Conservation (phyloP, 2,888 invertebrate species). For the Lordiphosa fenestrarum region DNA sequence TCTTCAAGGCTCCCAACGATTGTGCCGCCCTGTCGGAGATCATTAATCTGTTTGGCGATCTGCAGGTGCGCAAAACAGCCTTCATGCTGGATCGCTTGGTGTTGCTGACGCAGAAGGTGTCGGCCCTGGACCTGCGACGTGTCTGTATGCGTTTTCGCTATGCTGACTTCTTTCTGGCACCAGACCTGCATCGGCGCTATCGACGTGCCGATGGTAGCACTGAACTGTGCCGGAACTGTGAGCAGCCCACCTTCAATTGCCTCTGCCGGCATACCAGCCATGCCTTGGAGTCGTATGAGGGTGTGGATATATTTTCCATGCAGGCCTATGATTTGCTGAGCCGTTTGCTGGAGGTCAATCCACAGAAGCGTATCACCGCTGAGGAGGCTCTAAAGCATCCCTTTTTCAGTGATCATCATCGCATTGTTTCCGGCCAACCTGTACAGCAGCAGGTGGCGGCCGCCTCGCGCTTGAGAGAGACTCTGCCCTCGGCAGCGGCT, state of each 20-base stretch:
- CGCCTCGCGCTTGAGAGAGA: constrained; percentile 25
- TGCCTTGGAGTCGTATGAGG: constrained; percentile 62
- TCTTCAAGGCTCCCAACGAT: constrained; percentile 91
- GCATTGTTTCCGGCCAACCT: constrained; percentile 36
- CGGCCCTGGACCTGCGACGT: constrained; percentile 81
- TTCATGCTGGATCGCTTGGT: constrained; percentile 83
- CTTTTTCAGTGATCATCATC: constrained; percentile 82
- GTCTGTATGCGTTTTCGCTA: constrained; percentile 80
- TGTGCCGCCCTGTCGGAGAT: constrained; percentile 90
- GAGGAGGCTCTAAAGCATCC: constrained; percentile 88
- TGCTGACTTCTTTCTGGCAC: constrained; percentile 71
- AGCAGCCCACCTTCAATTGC: constrained; percentile 78
- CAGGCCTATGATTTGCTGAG: constrained; percentile 87
- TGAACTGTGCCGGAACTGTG: constrained; percentile 78
- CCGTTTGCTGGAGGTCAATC: constrained; percentile 88
- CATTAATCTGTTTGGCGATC: constrained; percentile 88
- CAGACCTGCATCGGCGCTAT: constrained; percentile 68
- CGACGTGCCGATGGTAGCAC: constrained; percentile 64
- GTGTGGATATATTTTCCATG: constrained; percentile 83
- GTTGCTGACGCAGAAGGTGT: constrained; percentile 81
- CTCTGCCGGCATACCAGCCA: constrained; percentile 76
- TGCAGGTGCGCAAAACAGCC: constrained; percentile 85
- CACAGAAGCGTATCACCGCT: constrained; percentile 86
- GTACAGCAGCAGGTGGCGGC: constrained; percentile 23
- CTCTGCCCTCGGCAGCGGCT: constrained; percentile 25